Evolutionary conservation across 1,140 invertebrate species (phyloP).

Genomic region (Lasaia peninsularis): DNA sequence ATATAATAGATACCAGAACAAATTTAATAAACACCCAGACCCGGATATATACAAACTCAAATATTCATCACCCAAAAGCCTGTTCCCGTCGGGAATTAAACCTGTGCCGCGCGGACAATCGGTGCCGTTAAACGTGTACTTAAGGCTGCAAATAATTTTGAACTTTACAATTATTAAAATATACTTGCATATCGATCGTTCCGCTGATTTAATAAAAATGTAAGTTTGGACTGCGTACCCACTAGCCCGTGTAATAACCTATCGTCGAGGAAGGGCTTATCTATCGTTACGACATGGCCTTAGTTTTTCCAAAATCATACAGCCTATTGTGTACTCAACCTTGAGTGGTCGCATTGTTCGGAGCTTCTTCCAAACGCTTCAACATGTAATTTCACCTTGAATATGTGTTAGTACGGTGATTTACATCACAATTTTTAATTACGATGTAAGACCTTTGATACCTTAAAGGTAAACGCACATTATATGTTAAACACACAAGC

Average conservation of each 20-base stretch:
- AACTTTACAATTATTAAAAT: too few relatives aligned
- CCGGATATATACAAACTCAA: too few relatives aligned
- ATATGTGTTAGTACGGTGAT: slow-evolving; percentile 10
- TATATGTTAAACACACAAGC: too few relatives aligned
- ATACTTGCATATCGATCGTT: neutral
- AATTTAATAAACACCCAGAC: too few relatives aligned
- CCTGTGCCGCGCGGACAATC: too few relatives aligned
- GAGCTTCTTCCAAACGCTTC: slow-evolving; percentile 20
- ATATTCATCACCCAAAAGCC: too few relatives aligned
- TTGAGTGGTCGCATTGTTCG: slow-evolving; percentile 53
- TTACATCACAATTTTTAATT: slow-evolving; percentile 3
- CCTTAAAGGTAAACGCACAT: slow-evolving; percentile 19
- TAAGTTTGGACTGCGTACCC: slow-evolving; percentile 34
- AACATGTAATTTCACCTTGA: slow-evolving; percentile 16
- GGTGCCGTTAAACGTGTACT: too few relatives aligned
- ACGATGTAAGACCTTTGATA: slow-evolving; percentile 1
- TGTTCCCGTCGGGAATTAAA: too few relatives aligned
- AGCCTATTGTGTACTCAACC: slow-evolving; percentile 50
- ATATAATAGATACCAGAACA: too few relatives aligned
- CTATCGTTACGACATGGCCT: slow-evolving; percentile 52
- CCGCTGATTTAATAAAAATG: neutral
- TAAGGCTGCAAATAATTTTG: too few relatives aligned
- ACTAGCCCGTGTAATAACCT: slow-evolving; percentile 52
- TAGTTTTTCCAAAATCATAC: slow-evolving; percentile 64
- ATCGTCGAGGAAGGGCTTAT: slow-evolving; percentile 55